phyloP scores from a whole-genome alignment of 2,113 vertebrate genomes.

The Ailurus styani region DNA sequence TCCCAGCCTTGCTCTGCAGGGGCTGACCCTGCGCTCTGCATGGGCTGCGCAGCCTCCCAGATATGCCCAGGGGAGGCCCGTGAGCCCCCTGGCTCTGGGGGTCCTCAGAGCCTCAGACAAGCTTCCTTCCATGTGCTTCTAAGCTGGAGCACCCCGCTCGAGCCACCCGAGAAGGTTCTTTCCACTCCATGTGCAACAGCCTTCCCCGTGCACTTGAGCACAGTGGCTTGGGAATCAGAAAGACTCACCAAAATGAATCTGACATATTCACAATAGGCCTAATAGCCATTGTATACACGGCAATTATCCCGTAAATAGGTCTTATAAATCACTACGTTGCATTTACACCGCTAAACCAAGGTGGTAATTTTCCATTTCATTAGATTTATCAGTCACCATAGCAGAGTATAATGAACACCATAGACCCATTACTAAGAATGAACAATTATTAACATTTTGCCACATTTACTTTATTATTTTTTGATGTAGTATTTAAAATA shows the following conservation, averaged over 20 bases:
- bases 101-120: not conserved
- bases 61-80: not conserved
- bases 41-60: no score
- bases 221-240: conserved; percentile 20
- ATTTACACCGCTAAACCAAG: conserved; percentile 16
- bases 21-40: fast-evolving
- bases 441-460: not conserved
- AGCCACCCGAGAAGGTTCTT: not conserved
- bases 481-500: not conserved
- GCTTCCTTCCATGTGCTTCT: not conserved
- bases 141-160: not conserved
- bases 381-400: conserved; percentile 17
- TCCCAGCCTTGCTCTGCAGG: not conserved
- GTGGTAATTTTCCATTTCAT: conserved; percentile 62
- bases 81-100: not conserved
- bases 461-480: not conserved
- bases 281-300: conserved; percentile 39
- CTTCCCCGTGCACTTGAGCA: not conserved
- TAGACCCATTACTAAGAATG: not conserved
- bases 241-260: conserved; percentile 28
- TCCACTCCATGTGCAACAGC: not conserved
- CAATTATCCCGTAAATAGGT: conserved; percentile 44
- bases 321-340: conserved; percentile 55
- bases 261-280: conserved; percentile 50
- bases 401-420: not conserved